Base-by-base conservation (phyloP, 1,140 invertebrate species). In the Ericerus pela region DNA sequence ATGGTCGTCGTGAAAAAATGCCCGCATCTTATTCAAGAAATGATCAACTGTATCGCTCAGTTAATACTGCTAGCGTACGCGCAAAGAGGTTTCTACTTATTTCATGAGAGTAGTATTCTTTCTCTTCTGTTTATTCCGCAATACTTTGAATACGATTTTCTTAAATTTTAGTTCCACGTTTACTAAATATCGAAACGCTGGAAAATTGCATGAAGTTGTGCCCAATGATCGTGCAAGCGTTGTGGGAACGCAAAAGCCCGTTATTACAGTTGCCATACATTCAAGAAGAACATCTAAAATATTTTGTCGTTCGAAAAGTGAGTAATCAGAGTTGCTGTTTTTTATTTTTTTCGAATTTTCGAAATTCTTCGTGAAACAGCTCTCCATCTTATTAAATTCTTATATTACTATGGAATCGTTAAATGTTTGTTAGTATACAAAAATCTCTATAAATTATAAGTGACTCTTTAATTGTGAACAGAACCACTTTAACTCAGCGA, bases 151-250 rank as follows among this genome's bases (percentile, higher is more conserved):
- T 16, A 5, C 2, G 29, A 38, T 54, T 54, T 20, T 41, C 16
- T n/a, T 26, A 3, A 4, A 3, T 20, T 26, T 43, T 54, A 81
- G 81, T 88, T 67, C 75, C 78, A 30, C 74, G 82, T 51, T 72
- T 93, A 58, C 92, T 94, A 12, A 81, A 81, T 51, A 84, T 99
- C 59, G 90, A 94, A 65, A 97, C 95, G 1, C 84, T 99, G 57
- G 96, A 99, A 72, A 95, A 94, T 69, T 87, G 88, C 63, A 97
- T 99, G 90, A 96, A 95, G 72, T 68, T 97, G 27, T 85, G 84
- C 61, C 90, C 93, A 51, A 94, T 98, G 88, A 80, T 98, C 43
- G 88, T 98, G 0, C 96, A 99, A 76, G 96, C 79, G 0, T 73
- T 98, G 38, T 96, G 92, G 88, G 90, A 96, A 62, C 84, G 80